Evolutionary conservation across 2,113 vertebrate species (phyloP).

Genomic region (Salvelinus namaycush): DNA sequence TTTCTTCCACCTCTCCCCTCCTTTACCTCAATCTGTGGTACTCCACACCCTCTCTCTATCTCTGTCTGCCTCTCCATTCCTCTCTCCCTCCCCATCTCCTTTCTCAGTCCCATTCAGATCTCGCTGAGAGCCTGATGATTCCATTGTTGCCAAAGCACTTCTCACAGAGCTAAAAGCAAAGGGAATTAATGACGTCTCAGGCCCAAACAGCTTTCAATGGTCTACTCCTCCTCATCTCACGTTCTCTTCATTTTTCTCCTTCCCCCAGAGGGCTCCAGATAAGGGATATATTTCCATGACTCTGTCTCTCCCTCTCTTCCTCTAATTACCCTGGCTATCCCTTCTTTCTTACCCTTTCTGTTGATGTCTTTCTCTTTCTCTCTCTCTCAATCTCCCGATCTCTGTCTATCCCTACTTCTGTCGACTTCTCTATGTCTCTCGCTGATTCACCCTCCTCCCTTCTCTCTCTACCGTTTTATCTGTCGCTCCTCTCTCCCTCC

Average conservation of each 20-base stretch:
- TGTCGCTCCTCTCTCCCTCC: background rate
- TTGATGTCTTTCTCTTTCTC: background rate
- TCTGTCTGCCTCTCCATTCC: no score
- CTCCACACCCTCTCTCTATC: no score
- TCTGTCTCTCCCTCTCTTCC: constrained; percentile 2
- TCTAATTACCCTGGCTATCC: constrained; percentile 35
- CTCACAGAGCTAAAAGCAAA: constrained; percentile 44
- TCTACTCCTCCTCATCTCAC: background rate
- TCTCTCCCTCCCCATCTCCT: no score
- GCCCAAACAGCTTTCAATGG: background rate
- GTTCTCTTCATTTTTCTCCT: no score
- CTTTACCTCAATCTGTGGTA: background rate
- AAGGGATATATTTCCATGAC: no score
- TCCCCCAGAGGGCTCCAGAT: no score
- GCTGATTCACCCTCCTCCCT: background rate
- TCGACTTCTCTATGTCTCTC: constrained; percentile 32
- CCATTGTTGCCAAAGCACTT: constrained; percentile 60
- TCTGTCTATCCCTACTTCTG: background rate
- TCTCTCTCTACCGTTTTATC: no score
- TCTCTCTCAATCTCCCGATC: no score
- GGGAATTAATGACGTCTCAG: constrained; percentile 46
- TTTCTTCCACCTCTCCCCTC: constrained; percentile 8
- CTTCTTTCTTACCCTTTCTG: background rate
- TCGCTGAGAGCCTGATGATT: constrained; percentile 13
- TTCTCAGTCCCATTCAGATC: constrained; percentile 43